Evolutionary conservation across 2,888 invertebrate genomes (phyloP).

Genomic region (Himalopsyche kuldschensis): DNA sequence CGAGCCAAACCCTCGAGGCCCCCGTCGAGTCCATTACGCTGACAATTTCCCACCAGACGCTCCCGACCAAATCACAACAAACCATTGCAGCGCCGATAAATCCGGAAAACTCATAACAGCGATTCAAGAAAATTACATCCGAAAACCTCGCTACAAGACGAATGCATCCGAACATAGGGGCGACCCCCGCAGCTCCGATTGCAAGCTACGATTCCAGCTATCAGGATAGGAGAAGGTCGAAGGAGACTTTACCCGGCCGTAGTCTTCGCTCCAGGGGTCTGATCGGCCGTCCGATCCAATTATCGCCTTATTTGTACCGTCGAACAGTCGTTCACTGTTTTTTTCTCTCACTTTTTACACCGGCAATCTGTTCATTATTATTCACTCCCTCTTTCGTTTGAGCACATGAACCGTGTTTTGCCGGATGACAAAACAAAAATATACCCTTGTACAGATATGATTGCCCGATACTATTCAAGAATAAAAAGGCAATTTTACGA

Average conservation of each 20-base stretch:
- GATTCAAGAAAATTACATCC: constrained; percentile 32
- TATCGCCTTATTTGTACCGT: constrained; percentile 38
- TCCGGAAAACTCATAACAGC: constrained; percentile 28
- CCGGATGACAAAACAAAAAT: constrained; percentile 29
- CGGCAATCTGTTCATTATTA: constrained; percentile 18
- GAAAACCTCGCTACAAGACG: constrained; percentile 21
- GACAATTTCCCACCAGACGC: constrained; percentile 22
- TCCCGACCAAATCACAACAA: constrained; percentile 7
- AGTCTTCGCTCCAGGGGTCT: constrained; percentile 29
- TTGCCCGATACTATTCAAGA: not conserved
- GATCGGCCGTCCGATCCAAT: constrained; percentile 38
- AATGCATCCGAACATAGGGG: constrained; percentile 15
- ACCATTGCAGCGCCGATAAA: constrained; percentile 18
- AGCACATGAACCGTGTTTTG: constrained; percentile 15
- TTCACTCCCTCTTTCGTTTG: constrained; percentile 23
- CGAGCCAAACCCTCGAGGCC: not conserved
- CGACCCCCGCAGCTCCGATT: constrained; percentile 7
- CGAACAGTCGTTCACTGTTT: constrained; percentile 11
- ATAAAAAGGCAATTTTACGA: not conserved
- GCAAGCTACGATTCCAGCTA: constrained; percentile 6
- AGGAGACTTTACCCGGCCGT: constrained; percentile 14
- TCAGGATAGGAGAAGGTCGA: constrained; percentile 8
- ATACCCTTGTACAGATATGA: constrained; percentile 2
- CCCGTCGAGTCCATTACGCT: constrained; percentile 13
- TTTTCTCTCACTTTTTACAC: constrained; percentile 20